Percentiles rank a stretch among this genome's conserved stretches.
phyloP scores from a whole-genome alignment of 2,797 vertebrate genomes.

The Ataeniobius toweri region DNA sequence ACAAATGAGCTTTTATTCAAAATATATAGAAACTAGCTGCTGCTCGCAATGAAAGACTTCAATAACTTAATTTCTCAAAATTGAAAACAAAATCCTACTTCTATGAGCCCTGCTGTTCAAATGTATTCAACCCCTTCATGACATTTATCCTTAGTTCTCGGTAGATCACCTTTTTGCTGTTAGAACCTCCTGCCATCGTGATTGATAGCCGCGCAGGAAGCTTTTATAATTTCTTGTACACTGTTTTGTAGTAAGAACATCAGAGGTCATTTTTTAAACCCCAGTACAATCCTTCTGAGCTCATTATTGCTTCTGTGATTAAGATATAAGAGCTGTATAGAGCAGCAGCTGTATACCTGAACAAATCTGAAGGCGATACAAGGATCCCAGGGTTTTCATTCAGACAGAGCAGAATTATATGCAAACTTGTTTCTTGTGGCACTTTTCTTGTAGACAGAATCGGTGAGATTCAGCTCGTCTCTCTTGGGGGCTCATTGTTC shows the following conservation, averaged over 20 bases:
- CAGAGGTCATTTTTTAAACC: background rate
- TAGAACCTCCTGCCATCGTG: background rate
- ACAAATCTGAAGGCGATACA: background rate
- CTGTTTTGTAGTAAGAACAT: no score
- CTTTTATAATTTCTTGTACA: background rate
- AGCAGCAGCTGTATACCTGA: background rate
- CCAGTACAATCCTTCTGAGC: background rate
- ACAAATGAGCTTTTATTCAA: background rate
- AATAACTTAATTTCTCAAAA: background rate
- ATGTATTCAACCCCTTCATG: background rate
- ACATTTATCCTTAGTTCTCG: background rate
- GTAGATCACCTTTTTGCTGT: background rate
- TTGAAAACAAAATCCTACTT: background rate
- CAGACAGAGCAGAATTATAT: background rate
- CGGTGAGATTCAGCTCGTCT: constrained; percentile 8
- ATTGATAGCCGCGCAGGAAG: background rate
- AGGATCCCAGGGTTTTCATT: no score
- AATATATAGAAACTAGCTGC: background rate
- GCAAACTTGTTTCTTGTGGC: no score
- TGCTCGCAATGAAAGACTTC: background rate
- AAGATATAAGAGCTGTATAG: background rate
- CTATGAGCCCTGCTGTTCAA: background rate
- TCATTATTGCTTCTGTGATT: background rate
- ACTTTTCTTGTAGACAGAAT: background rate
- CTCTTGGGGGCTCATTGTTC: constrained; percentile 37